Conservation (phyloP, 1,140 invertebrate genomes). For the Drosophila pandora region DNA sequence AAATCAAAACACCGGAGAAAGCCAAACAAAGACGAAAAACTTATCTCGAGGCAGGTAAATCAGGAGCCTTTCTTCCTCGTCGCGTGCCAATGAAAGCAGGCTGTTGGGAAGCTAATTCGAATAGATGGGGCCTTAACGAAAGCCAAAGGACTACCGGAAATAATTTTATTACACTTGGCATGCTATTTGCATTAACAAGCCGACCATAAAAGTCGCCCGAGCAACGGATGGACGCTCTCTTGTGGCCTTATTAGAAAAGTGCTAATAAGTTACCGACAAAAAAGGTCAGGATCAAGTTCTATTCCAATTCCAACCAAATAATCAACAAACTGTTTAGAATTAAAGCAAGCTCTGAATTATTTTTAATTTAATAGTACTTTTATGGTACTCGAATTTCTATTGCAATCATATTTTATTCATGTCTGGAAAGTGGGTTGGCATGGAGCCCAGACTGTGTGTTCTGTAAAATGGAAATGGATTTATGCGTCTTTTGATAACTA, state of each 20-base stretch:
- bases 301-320: background rate
- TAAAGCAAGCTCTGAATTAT: background rate
- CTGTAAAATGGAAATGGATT: slow-evolving; percentile 65
- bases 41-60: slow-evolving; percentile 72
- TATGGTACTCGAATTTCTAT: slow-evolving; percentile 37
- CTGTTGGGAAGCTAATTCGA: slow-evolving; percentile 6
- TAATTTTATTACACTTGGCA: slow-evolving; percentile 69
- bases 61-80: slow-evolving; percentile 44
- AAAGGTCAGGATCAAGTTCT: slow-evolving; percentile 8
- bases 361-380: background rate
- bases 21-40: slow-evolving; percentile 64
- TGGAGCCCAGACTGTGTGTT: slow-evolving; percentile 22
- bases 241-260: slow-evolving; percentile 53
- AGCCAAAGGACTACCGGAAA: slow-evolving; percentile 66
- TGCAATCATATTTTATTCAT: slow-evolving; percentile 69
- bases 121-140: slow-evolving; percentile 28
- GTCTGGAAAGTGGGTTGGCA: slow-evolving; percentile 17
- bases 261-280: slow-evolving; percentile 41
- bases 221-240: slow-evolving; percentile 40
- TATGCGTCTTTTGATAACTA: slow-evolving; percentile 80
- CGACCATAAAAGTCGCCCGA: slow-evolving; percentile 61
- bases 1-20: slow-evolving; percentile 44
- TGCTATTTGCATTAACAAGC: slow-evolving; percentile 71
- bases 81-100: slow-evolving; percentile 64
- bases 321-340: background rate